phyloP scores from a whole-genome alignment of 2,797 vertebrate genomes.

The Clarias fuscus region DNA sequence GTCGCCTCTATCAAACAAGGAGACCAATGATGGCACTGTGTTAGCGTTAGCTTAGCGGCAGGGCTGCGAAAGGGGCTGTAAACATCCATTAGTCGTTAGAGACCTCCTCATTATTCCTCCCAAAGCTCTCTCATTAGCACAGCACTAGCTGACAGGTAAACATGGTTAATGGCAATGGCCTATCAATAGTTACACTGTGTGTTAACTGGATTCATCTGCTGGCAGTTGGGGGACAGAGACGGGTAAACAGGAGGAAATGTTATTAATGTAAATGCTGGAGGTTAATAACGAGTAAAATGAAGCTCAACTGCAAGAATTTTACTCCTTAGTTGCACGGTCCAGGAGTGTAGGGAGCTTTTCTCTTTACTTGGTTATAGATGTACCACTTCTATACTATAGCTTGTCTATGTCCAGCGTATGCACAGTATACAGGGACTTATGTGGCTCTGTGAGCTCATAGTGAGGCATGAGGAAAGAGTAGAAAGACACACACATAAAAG shows the following conservation, averaged over 20 bases:
- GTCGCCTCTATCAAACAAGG: slow-evolving; percentile 16
- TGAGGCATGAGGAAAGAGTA: background rate
- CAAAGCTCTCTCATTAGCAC: slow-evolving; percentile 92
- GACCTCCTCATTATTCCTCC: slow-evolving; percentile 87
- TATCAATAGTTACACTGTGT: slow-evolving; percentile 86
- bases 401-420: slow-evolving; percentile 31
- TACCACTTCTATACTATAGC: background rate
- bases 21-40: slow-evolving; percentile 10
- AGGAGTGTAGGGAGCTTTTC: background rate
- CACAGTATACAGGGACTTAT: background rate
- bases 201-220: slow-evolving; percentile 74
- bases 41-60: slow-evolving; percentile 62
- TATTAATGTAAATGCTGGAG: slow-evolving; percentile 37
- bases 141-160: slow-evolving; percentile 89
- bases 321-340: background rate
- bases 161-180: slow-evolving; percentile 89
- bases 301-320: background rate
- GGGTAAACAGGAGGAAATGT: slow-evolving; percentile 67
- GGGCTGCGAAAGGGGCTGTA: slow-evolving; percentile 75
- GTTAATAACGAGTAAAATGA: slow-evolving; percentile 28
- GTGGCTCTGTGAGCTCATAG: background rate
- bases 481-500: slow-evolving; percentile 3
- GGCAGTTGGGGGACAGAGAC: slow-evolving; percentile 69
- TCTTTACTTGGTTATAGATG: background rate
- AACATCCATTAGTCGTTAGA: slow-evolving; percentile 92